These are phyloP conservation scores for Phenganax stokvisi DNA, from an alignment of 92 coral and sea anemone species.

Conservation along the genomic window DNA sequence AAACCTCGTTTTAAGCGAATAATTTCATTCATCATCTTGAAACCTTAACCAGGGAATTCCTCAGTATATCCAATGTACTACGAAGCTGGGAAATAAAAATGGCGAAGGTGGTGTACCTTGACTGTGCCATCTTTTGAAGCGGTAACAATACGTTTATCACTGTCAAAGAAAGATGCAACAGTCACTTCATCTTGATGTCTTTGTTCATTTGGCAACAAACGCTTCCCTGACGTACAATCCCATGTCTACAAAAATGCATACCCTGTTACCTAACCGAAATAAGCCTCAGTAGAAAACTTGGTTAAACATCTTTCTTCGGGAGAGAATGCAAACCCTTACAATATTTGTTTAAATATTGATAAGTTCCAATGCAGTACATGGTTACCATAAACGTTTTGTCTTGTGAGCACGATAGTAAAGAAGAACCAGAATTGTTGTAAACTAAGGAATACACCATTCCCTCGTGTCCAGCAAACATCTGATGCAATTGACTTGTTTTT, in stretches of 20 bases:
- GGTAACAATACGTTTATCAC: slow-evolving; percentile 60
- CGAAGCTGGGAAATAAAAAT: slow-evolving; percentile 38
- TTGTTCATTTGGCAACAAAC: slow-evolving; percentile 13
- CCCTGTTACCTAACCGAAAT: neutral
- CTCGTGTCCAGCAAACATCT: slow-evolving; percentile 12
- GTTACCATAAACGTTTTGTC: slow-evolving; percentile 34
- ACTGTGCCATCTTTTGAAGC: slow-evolving; percentile 76
- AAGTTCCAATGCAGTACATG: neutral
- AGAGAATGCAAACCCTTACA: neutral
- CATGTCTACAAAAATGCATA: slow-evolving; percentile 21
- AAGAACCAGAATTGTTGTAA: slow-evolving; percentile 11
- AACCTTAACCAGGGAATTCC: neutral
- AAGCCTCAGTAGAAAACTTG: no score
- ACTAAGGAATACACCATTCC: slow-evolving; percentile 17
- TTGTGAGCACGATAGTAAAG: slow-evolving; percentile 29
- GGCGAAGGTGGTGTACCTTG: slow-evolving; percentile 46
- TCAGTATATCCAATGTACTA: neutral
- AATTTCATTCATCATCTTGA: slow-evolving; percentile 14
- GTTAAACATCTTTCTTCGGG: no score
- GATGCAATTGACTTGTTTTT: neutral
- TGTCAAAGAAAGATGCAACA: slow-evolving; percentile 18
- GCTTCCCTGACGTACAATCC: slow-evolving; percentile 13
- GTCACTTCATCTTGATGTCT: slow-evolving; percentile 29
- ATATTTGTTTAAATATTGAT: neutral
- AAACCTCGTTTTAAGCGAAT: no score